Evolutionary conservation across 2,888 invertebrate species (phyloP), one percentile per base, ranked within the genome.

Genomic region (Nezara viridula): DNA sequence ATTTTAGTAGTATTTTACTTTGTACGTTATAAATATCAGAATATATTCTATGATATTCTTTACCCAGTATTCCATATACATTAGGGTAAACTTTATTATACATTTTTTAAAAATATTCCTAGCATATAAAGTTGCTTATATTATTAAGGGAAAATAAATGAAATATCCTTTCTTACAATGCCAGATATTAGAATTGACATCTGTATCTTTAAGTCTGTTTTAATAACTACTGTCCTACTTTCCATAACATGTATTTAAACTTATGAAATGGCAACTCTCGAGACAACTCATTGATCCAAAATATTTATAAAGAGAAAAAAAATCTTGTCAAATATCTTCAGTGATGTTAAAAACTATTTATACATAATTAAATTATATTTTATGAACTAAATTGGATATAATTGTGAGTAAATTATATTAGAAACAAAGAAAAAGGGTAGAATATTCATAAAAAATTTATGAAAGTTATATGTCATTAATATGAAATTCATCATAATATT

Each of bases 181-280:
- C 6, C 40, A 40, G 40, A 77, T 77, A 77, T 77, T 77, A 77
- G 19, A 40, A 77, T 77, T 77, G 77, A 60, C 60, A 60, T 27
- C 60, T 60, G 27, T 60, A 60, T 60, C 60, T 60, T 27, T 27
- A 27, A 77, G 40, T 77, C 40, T 40, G 37, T 21, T 77, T 77
- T 27, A 40, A 77, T 77, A 77, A 37, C 4, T 52, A 86, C 55
- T 86, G 37, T 52, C 86, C 86, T 86, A 86, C 86, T 86, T 86
- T 86, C 86, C 86, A 86, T 86, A 86, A 86, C 49, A 52, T 86
- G 50, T 86, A 86, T 21, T 52, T 86, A 52, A 37, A 60, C 27
- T 27, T 27, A 60, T 60, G 60, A 60, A 60, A 60, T 60, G 60
- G 60, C 14, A 60, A 60, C 60, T 60, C 60, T 27, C 27, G 27